Conservation (phyloP, 2,113 vertebrate genomes). For the Neotragus moschatus region DNA sequence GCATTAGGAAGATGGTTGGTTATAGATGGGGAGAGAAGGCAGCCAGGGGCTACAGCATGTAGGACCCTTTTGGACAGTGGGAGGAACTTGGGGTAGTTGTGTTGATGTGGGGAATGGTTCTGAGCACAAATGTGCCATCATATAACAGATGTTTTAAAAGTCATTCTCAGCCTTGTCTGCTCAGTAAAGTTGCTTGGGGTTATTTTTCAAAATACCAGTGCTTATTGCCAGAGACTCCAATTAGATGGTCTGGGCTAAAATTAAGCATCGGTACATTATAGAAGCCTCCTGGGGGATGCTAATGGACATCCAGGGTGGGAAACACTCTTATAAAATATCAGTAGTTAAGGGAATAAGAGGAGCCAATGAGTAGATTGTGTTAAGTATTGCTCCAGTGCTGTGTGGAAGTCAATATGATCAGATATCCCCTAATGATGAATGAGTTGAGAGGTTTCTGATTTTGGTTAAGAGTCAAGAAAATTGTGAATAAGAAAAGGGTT, state of each 20-base stretch:
- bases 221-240: neutral
- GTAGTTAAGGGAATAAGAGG: neutral
- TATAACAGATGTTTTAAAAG: neutral
- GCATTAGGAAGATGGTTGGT: too few relatives aligned
- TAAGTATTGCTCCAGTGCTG: neutral
- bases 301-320: neutral
- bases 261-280: neutral
- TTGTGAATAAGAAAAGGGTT: neutral
- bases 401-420: neutral
- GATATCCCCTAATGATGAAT: neutral
- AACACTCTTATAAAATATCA: neutral
- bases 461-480: neutral
- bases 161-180: neutral
- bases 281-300: neutral
- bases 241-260: neutral
- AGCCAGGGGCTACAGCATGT: neutral
- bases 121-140: neutral
- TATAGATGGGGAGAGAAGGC: neutral
- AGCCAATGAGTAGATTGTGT: neutral
- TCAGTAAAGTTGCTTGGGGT: neutral
- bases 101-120: neutral
- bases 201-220: neutral
- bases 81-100: neutral
- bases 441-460: neutral
- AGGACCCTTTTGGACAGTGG: neutral